Conservation (phyloP, 2,113 vertebrate species). For the Prolemur simus region DNA sequence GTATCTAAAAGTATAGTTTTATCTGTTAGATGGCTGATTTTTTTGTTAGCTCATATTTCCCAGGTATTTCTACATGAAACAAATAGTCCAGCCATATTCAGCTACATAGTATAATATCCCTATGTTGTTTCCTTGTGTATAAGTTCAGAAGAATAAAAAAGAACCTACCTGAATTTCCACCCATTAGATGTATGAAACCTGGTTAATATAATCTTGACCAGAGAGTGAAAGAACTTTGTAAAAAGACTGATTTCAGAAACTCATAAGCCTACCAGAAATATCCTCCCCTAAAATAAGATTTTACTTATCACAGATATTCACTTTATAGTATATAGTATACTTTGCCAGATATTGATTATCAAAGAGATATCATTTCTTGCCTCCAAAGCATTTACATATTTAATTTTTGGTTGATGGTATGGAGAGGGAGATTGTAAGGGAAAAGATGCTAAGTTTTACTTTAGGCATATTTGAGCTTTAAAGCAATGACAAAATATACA, state of each 20-base stretch:
- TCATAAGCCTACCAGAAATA: neutral
- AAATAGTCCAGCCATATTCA: neutral
- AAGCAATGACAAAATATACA: neutral
- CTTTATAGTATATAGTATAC: neutral
- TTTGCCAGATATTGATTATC: neutral
- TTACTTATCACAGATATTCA: neutral
- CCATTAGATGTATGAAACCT: neutral
- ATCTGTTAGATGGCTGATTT: neutral
- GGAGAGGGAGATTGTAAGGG: neutral
- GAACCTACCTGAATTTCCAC: neutral
- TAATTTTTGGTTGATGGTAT: neutral
- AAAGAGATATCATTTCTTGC: neutral
- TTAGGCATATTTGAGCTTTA: neutral
- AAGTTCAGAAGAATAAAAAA: neutral
- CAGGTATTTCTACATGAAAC: neutral
- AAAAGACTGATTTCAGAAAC: neutral
- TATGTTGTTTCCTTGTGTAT: neutral
- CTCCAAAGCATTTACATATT: neutral
- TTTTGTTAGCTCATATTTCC: neutral
- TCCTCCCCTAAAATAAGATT: neutral
- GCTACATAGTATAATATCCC: neutral
- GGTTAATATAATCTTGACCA: neutral
- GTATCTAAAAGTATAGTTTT: neutral
- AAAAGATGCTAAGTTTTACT: neutral
- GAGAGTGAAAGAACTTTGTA: neutral